These are phyloP conservation scores for Lasioglossum marginatum DNA, from an alignment of 2,888 invertebrate species.

Conservation along the genomic window DNA sequence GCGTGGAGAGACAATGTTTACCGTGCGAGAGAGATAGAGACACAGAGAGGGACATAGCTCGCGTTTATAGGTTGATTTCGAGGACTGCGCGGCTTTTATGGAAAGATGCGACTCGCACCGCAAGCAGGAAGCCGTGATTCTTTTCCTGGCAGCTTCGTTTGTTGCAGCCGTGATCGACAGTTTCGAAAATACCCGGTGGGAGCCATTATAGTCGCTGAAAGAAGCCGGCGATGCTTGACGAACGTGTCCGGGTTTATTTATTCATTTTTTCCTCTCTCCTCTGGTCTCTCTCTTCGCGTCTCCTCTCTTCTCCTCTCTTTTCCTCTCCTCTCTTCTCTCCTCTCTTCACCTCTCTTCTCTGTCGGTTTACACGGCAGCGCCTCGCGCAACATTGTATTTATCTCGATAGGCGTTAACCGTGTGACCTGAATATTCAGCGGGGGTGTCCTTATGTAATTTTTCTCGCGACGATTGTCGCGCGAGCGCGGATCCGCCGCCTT, in stretches of 20 bases:
- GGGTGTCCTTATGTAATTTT: slow-evolving; percentile 18
- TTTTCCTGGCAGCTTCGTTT: slow-evolving; percentile 8
- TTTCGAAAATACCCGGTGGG: not conserved
- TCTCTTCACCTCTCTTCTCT: not conserved
- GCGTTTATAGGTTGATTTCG: not conserved
- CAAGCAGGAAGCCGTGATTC: slow-evolving; percentile 3
- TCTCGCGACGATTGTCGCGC: slow-evolving; percentile 5
- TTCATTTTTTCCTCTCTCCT: slow-evolving; percentile 13
- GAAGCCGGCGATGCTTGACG: slow-evolving; percentile 43
- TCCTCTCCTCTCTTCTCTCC: not conserved
- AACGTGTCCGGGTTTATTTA: slow-evolving; percentile 25
- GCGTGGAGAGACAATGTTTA: not conserved
- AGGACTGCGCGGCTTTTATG: not conserved
- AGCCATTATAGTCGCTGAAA: slow-evolving; percentile 28
- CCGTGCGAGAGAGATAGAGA: not conserved
- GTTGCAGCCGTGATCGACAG: slow-evolving; percentile 6
- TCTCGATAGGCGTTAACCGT: slow-evolving; percentile 49
- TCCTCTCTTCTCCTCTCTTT: not conserved
- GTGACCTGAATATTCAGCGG: slow-evolving; percentile 39
- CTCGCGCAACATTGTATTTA: slow-evolving; percentile 29
- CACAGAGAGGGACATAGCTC: not conserved
- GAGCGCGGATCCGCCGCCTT: not conserved
- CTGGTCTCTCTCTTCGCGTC: not conserved
- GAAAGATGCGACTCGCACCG: not conserved
- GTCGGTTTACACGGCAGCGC: slow-evolving; percentile 4